A percentile compares a stretch with the other conserved stretches of the same genome.
Evolutionary conservation across 2,797 vertebrate genomes (phyloP).

Genomic region (Anabas testudineus): DNA sequence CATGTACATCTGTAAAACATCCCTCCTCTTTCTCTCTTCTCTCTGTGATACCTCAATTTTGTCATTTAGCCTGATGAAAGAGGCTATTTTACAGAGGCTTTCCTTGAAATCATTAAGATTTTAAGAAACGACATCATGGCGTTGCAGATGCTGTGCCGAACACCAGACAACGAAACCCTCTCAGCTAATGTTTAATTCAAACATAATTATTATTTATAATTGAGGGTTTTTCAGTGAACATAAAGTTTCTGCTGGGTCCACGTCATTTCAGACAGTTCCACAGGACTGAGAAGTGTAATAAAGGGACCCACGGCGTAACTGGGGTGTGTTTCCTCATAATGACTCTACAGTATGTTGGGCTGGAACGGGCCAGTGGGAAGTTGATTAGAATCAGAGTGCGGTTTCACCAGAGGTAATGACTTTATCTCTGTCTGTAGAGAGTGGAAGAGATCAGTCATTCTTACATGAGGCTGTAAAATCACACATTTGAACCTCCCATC

Average conservation of each 20-base stretch:
- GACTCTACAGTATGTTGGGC: too few species aligned
- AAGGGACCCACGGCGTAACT: background rate
- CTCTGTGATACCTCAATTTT: conserved; percentile 29
- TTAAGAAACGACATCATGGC: background rate
- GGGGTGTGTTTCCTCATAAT: conserved; percentile 13
- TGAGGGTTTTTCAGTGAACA: conserved; percentile 21
- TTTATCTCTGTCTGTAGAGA: background rate
- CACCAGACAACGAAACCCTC: conserved; percentile 3
- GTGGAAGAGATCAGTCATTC: background rate
- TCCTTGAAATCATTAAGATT: conserved; percentile 1
- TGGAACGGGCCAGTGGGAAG: background rate
- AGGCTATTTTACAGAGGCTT: too few species aligned
- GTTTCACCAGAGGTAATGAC: conserved; percentile 29
- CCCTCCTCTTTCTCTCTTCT: background rate
- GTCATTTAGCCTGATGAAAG: too few species aligned
- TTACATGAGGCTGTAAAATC: background rate
- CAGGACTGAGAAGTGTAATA: conserved; percentile 42
- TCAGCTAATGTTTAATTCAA: conserved; percentile 52
- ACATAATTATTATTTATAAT: background rate
- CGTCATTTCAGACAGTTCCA: conserved; percentile 23
- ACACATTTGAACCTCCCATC: too few species aligned
- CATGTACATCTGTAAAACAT: background rate
- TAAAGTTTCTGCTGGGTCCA: conserved; percentile 6
- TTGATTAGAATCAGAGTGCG: conserved; percentile 22
- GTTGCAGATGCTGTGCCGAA: conserved; percentile 6